Base-by-base conservation (phyloP, 2,113 vertebrate genomes). In the Rhabdomys dilectus region DNA sequence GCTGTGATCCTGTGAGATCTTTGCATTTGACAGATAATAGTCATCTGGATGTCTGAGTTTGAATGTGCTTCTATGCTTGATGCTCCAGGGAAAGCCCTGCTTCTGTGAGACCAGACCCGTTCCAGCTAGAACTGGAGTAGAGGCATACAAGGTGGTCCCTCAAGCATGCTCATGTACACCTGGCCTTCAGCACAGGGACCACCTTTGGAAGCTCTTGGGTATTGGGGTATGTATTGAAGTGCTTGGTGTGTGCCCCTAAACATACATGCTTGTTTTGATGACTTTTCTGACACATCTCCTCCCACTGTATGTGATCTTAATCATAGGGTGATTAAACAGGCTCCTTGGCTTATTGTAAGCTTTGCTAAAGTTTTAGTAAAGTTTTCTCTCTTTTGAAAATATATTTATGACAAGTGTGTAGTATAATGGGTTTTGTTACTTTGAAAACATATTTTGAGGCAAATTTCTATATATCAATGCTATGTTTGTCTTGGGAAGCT, bases 101-200 rank as follows among this genome's bases (percentile, higher is more conserved):
- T 80, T 80, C 51, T 39, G 13, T 31, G 24, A 53, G 34, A 76
- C 2, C 7, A 13, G 7, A 1, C 56, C 1, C 81, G 15, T 29
- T 13, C 58, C 7, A 6, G 22, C 21, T 22, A n/a, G 80, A 84
- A 24, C 22, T 26, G 58, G 39, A 31, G n/a, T 42, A 3, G 56
- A 15, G n/a, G 7, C 4, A 0, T 17, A 24, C 36, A 42, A 17
- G 0, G 2, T 16, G 15, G 80, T 6, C 42, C 6, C 13, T 48
- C 13, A 5, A 34, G 22, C 22, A 16, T 1, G 0, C 7, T 26
- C 19, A 0, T 60, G 21, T 7, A 29, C 36, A 8, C 22, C 6
- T 64, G 34, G 16, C 42, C 34, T 34, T 34, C 72, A 12, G 15
- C 70, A 10, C 19, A 24, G 24, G 31, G 34, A 51, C 22, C 16